Evolutionary conservation across 2,113 vertebrate species (phyloP), one percentile per base, ranked within the genome.

Genomic region (Plotosus lineatus): DNA sequence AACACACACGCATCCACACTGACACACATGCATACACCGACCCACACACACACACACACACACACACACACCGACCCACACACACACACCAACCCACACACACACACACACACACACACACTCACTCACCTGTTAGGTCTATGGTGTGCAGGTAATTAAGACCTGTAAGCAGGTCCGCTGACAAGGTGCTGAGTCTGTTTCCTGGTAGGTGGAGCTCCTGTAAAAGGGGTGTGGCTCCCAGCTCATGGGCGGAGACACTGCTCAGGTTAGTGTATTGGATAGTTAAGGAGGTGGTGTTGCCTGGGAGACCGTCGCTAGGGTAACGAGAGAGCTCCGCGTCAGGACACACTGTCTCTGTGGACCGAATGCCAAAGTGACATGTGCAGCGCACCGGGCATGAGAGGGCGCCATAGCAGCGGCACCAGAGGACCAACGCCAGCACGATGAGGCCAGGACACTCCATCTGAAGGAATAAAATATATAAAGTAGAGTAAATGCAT

Each of bases 201-300:
- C 78, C 91, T 72, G 93, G 93, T 11, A 98, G 88, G 46, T 96
- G 95, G 26, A 98, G 91, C 36, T 92, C 95, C 55, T 65, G 78
- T 28, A 98, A 92, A 1, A 50, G 65, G 0, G 92, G 91, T 0
- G 91, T 87, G 17, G 86, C 88, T 0, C 3, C 84, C 4, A 98
- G 87, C 1, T 93, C 82, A 0, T 75, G 0, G 2, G 88, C 87
- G 0, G 85, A 83, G 75, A 97, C 84, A 66, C 58, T 31, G 12
- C 89, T 89, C 86, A 97, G 75, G 50, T 94, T 94, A 15, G 94
- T 96, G 87, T 91, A 94, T 89, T 97, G 95, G 68, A 96, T 87
- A 0, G 91, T 91, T 66, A 97, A 72, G 60, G 82, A 61, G 28
- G 83, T 61, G 19, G 92, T 94, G 88, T 89, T 83, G 2, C 60